Evolutionary conservation across 2,797 vertebrate genomes (phyloP).

Genomic region (Helarctos malayanus): DNA sequence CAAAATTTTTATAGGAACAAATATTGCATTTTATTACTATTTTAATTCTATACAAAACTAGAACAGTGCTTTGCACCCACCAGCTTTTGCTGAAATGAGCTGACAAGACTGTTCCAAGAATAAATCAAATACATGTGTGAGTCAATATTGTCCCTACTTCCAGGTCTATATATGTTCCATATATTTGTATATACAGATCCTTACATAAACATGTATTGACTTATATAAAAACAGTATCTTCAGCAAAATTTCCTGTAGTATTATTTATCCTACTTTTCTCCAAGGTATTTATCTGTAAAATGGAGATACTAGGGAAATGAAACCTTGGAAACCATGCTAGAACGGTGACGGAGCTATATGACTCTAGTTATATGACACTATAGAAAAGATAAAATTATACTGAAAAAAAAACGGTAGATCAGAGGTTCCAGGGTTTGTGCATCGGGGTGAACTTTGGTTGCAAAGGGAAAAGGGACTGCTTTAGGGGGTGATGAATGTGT

Average conservation of each 20-base stretch:
- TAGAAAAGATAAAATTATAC: not conserved
- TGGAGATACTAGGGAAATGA: not conserved
- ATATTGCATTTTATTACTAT: not conserved
- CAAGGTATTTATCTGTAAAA: not conserved
- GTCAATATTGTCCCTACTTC: not conserved
- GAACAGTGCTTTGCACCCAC: not conserved
- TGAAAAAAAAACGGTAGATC: not conserved
- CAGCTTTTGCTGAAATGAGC: constrained; percentile 14
- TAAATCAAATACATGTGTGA: not conserved
- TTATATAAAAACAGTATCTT: not conserved
- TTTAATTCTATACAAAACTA: constrained; percentile 36
- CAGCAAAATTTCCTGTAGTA: not conserved
- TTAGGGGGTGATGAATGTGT: not conserved
- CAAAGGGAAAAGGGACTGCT: not conserved
- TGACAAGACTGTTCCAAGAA: constrained; percentile 6
- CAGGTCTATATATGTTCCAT: not conserved
- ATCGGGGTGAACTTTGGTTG: not conserved
- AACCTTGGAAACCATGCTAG: not conserved
- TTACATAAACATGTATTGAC: not conserved
- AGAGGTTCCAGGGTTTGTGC: not conserved
- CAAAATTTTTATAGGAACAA: not conserved
- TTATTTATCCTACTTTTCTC: constrained; percentile 32
- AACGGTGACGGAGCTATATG: not conserved
- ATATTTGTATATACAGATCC: not conserved
- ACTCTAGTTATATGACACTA: not conserved